Evolutionary conservation across 2,113 vertebrate genomes (phyloP), one percentile per base, ranked within the genome.

Genomic region (Leptobrachium leishanense): DNA sequence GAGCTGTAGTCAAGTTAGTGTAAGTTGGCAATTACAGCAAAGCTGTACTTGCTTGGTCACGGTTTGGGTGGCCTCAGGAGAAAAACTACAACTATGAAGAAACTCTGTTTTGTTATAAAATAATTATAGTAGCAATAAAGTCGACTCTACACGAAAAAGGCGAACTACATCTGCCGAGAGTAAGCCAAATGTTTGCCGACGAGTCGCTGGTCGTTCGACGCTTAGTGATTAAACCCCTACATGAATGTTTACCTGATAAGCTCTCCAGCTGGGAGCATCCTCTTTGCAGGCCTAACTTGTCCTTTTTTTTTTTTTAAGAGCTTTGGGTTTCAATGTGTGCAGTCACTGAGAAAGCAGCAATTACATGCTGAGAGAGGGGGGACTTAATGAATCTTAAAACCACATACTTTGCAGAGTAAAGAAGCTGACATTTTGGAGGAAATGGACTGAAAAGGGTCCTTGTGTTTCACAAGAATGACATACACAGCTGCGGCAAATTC

Each of bases 331-430:
- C 6, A 65, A 3, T 42, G 43, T 11, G 59, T 81, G 63, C 72
- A 81, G 78, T 83, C 2, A 1, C 74, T 31, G 41, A 83, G 7
- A 75, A 15, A 2, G 81, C 15, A 68, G 82, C 53, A 72, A 31
- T 79, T 71, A 85, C 11, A 82, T 11, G 74, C 73, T 20, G 20
- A 82, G 75, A 41, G 39, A 68, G 7, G 75, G 6, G 7, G 83
- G 46, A 75, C 43, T 12, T 72, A 82, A 66, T 12, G 40, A 74
- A 57, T 83, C 78, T 84, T 75, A 87, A 89, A 85, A 84, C 78
- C 70, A 83, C 11, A 44, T 79, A 73, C 43, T 77, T 74, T n/a
- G 55, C 43, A 83, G 50, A 80, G 55, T 68, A 83, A 72, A 84
- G 71, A 9, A 85, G 81, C 77, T 39, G 82, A 82, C 64, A 68